Conservation (phyloP, 2,797 vertebrate species). For the Hirundo rustica region DNA sequence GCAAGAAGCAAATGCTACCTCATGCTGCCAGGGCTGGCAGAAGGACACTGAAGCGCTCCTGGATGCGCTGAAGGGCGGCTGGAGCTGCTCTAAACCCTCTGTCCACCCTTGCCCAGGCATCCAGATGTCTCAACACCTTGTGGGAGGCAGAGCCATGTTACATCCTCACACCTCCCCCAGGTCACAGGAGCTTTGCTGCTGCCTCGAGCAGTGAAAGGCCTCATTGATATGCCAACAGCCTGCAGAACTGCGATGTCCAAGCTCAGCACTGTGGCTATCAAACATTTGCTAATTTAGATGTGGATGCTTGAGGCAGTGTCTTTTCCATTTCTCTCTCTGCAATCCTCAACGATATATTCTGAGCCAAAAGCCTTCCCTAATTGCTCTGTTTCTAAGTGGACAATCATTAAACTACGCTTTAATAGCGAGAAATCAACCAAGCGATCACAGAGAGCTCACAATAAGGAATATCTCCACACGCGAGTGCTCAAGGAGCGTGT, state of each 20-base stretch:
- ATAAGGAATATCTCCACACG: background rate
- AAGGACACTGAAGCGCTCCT: background rate
- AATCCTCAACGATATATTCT: background rate
- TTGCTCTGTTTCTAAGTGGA: slow-evolving; percentile 25
- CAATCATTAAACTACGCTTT: slow-evolving; percentile 6
- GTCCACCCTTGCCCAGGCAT: background rate
- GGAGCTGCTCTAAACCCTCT: background rate
- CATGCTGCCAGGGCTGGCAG: background rate
- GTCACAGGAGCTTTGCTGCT: background rate
- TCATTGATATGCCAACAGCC: background rate
- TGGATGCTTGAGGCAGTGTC: background rate
- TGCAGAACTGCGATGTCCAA: background rate
- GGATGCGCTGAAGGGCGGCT: accelerated
- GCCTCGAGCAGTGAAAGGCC: background rate
- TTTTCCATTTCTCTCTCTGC: background rate
- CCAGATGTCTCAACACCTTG: background rate
- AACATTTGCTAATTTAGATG: background rate
- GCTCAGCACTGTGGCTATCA: background rate
- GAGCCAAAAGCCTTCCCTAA: background rate
- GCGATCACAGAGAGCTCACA: background rate
- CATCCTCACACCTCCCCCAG: background rate
- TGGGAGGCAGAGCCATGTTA: background rate
- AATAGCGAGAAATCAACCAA: slow-evolving; percentile 26
- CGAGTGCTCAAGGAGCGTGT: background rate
- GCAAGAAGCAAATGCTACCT: slow-evolving; percentile 7